Conservation (phyloP, 2,113 vertebrate genomes). For the Mormoops blainvillei region DNA sequence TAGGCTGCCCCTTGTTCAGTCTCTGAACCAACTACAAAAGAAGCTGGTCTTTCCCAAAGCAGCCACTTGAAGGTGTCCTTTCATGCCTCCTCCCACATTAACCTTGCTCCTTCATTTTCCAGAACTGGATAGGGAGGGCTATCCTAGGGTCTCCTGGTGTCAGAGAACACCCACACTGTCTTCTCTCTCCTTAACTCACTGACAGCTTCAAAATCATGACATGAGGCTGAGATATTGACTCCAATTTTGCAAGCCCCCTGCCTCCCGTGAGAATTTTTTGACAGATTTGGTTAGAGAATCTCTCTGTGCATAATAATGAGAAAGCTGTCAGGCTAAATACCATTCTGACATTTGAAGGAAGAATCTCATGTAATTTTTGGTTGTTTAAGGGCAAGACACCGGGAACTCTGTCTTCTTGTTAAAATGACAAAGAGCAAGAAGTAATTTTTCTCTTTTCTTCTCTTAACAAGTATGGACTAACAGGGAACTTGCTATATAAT, state of each 20-base stretch:
- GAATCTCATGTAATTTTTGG: slow-evolving; percentile 5
- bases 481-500: not conserved
- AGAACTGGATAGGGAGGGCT: not conserved
- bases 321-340: slow-evolving; percentile 57
- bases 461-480: not conserved
- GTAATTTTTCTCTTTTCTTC: not conserved
- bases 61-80: not conserved
- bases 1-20: not conserved
- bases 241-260: not conserved
- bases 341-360: slow-evolving; percentile 43
- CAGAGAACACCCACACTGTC: not conserved
- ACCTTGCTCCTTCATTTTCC: not conserved
- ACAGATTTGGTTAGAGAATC: slow-evolving; percentile 24
- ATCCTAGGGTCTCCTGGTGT: not conserved
- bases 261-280: not conserved
- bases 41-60: not conserved
- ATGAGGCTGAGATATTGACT: not conserved
- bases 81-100: not conserved
- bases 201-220: not conserved
- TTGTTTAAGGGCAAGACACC: slow-evolving; percentile 45
- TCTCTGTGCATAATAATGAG: slow-evolving; percentile 37
- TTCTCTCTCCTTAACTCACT: not conserved
- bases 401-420: slow-evolving; percentile 37
- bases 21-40: not conserved
- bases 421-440: slow-evolving; percentile 1